A percentile compares a stretch with the other conserved stretches of the same genome.
Conservation (phyloP, 2,113 vertebrate genomes). For the Pangasianodon hypophthalmus region DNA sequence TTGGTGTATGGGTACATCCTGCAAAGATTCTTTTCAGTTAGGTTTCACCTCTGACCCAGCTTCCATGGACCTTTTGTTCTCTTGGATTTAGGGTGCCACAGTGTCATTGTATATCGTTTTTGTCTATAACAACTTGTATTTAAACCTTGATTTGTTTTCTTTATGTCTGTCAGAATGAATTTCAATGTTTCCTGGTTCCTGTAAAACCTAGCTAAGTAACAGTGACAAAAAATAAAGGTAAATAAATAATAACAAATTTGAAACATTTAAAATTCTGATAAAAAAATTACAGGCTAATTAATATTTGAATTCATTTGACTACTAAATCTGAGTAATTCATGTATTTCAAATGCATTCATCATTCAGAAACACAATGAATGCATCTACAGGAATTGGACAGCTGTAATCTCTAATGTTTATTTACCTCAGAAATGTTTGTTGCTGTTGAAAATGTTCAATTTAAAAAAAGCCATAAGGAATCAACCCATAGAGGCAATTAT, state of each 20-base stretch:
- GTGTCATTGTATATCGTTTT: neutral
- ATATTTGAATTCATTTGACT: neutral
- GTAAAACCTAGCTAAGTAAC: neutral
- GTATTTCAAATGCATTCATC: neutral
- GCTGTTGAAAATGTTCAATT: neutral
- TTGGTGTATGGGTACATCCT: slow-evolving; percentile 48
- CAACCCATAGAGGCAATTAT: neutral
- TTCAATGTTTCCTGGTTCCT: neutral
- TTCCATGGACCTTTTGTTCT: slow-evolving; percentile 32
- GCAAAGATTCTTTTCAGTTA: slow-evolving; percentile 40
- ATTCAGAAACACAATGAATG: neutral
- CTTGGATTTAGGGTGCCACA: neutral
- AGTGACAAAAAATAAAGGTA: neutral
- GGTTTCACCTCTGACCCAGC: slow-evolving; percentile 42
- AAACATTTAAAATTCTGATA: neutral
- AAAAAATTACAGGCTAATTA: neutral
- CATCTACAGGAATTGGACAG: neutral
- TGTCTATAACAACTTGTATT: neutral
- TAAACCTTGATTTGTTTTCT: neutral
- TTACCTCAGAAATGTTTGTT: neutral
- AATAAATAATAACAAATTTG: neutral
- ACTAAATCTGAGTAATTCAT: neutral
- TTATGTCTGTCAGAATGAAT: neutral
- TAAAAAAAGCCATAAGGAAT: neutral
- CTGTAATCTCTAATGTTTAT: neutral